These are phyloP conservation scores for Asarcornis scutulata DNA, from an alignment of 2,113 vertebrate species.

Conservation along the genomic window DNA sequence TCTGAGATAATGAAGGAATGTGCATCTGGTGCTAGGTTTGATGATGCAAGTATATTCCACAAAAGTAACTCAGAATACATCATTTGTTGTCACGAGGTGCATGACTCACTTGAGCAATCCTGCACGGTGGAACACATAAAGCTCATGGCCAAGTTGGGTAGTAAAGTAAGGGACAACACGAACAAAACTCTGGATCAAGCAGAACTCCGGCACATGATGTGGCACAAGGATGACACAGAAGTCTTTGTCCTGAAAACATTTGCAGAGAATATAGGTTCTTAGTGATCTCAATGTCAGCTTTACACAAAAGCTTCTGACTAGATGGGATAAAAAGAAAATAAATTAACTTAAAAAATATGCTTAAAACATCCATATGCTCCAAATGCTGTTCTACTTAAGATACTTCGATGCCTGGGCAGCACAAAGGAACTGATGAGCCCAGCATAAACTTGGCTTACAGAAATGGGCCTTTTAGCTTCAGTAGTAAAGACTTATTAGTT, in stretches of 20 bases:
- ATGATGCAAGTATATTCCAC: too few relatives aligned
- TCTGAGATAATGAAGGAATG: not conserved
- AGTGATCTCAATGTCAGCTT: not conserved
- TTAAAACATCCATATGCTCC: accelerated
- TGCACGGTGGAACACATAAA: conserved; percentile 84
- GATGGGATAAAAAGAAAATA: not conserved
- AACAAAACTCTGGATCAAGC: conserved; percentile 84
- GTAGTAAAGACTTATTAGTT: not conserved
- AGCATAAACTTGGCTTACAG: not conserved
- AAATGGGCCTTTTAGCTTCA: not conserved
- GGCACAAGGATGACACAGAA: conserved; percentile 86
- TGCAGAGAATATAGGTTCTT: not conserved
- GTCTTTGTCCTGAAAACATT: conserved; percentile 80
- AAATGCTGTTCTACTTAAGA: not conserved
- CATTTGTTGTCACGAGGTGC: accelerated
- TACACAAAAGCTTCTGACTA: not conserved
- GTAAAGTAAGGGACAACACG: conserved; percentile 69
- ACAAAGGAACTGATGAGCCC: not conserved
- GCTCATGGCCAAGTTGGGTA: conserved; percentile 73
- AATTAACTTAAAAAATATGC: too few relatives aligned
- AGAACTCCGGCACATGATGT: conserved; percentile 77
- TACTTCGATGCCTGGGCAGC: not conserved
- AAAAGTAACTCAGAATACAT: not conserved
- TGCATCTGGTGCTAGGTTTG: not conserved
- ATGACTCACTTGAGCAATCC: conserved; percentile 83